A percentile compares a stretch with the other conserved stretches of the same genome.
Evolutionary conservation across 1,140 invertebrate species (phyloP).

Genomic region (Apis florea): DNA sequence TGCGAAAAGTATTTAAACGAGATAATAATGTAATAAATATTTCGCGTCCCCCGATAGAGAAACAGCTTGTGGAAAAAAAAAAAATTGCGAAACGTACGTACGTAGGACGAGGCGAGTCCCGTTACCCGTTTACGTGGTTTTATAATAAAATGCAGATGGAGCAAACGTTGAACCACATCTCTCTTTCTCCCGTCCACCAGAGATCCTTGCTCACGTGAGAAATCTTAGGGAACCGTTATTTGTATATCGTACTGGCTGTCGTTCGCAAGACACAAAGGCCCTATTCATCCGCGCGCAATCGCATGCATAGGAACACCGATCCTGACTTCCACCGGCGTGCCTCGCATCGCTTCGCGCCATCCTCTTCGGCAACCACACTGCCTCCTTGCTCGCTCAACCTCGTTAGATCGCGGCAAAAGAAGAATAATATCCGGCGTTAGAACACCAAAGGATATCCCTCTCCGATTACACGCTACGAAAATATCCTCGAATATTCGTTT

Average conservation of each 20-base stretch:
- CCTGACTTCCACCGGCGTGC: conserved; percentile 57
- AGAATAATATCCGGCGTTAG: conserved; percentile 46
- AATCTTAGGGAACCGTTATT: conserved; percentile 64
- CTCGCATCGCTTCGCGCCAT: conserved; percentile 59
- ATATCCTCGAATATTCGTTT: neutral
- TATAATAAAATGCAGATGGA: conserved; percentile 43
- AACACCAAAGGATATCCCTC: conserved; percentile 31
- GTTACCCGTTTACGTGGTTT: conserved; percentile 54
- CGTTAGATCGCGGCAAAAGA: conserved; percentile 46
- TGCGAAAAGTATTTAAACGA: no score
- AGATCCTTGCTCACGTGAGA: conserved; percentile 64
- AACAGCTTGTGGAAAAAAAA: neutral
- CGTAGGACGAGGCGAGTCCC: neutral
- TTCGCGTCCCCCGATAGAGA: neutral
- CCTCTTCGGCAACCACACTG: conserved; percentile 38
- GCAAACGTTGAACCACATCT: conserved; percentile 47
- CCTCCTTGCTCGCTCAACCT: conserved; percentile 54
- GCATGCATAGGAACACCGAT: conserved; percentile 62
- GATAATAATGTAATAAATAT: neutral
- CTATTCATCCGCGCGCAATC: conserved; percentile 66
- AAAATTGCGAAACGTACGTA: neutral
- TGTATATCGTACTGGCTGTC: conserved; percentile 65
- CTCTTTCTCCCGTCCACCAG: neutral
- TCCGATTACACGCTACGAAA: conserved; percentile 23
- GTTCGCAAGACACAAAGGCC: conserved; percentile 67